Conservation (phyloP, 2,797 vertebrate genomes). For the Spinus pinus region DNA sequence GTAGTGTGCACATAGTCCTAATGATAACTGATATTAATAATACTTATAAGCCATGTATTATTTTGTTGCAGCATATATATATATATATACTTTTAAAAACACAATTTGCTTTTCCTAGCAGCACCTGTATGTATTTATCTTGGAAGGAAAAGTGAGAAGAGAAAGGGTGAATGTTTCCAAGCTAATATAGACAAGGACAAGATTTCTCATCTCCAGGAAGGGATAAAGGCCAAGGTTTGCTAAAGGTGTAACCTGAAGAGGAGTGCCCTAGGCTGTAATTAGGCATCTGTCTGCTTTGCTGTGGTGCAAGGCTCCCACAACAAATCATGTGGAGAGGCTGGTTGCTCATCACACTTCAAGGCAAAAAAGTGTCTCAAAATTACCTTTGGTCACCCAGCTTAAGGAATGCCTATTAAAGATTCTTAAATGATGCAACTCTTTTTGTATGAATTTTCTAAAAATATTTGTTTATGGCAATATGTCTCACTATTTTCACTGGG, state of each 20-base stretch:
- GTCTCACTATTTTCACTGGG: background rate
- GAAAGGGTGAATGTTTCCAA: background rate
- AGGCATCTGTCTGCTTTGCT: background rate
- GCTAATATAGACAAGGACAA: background rate
- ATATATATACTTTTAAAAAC: background rate
- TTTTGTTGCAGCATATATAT: background rate
- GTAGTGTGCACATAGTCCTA: background rate
- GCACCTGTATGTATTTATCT: background rate
- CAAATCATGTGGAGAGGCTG: background rate
- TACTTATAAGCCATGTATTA: background rate
- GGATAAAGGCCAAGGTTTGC: background rate
- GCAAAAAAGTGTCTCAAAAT: background rate
- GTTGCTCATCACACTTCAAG: background rate
- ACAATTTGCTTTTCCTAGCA: background rate
- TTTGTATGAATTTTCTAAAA: background rate
- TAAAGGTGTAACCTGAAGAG: background rate
- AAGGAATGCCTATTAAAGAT: background rate
- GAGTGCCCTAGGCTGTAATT: background rate
- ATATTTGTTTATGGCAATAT: background rate
- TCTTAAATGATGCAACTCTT: background rate
- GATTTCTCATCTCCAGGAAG: background rate
- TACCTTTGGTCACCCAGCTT: background rate
- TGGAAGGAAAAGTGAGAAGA: background rate
- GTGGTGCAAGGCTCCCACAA: background rate
- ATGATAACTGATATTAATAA: background rate